Evolutionary conservation across 1,140 invertebrate genomes (phyloP), one percentile per base, ranked within the genome.

Genomic region (Ips typographus): DNA sequence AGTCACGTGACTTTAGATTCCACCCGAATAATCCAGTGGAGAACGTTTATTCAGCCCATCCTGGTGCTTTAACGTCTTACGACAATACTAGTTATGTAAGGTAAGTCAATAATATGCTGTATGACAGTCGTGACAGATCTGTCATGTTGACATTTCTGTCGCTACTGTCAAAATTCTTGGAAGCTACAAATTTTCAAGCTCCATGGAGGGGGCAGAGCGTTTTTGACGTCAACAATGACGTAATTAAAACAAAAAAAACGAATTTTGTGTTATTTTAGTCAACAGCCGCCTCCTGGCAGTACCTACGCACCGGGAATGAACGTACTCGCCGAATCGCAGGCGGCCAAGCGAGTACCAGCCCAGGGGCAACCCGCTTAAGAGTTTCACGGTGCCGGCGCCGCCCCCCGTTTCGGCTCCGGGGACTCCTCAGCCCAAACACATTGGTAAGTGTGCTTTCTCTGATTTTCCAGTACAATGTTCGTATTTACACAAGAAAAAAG

Each of bases 371-470:
- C 91, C 93, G 2, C 81, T 95, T 42, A 91, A 93, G 79, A 94
- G 92, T 78, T 94, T 95, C 78, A 91, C 91, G 72, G 90, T 94
- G 4, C 92, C 92, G 40, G 90, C 90, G 4, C 91, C 91, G 58
- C 91, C 89, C 1, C 88, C 89, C 1, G 88, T 89, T 65, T 88
- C 88, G 59, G 87, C 90, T 1, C 90, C 90, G 49, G 88, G 89
- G n/a, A 88, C 88, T 2, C 88, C 88, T 2, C 87, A 89, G 74
- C 86, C 88, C 60, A 91, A 90, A 77, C 89, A 91, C 73, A 86
- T 86, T 75, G 85, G 88, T 90, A 77, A 82, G 80, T 78, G 40
- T 71, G 8, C 42, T n/a, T 55, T 55, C 36, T 55, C 5, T 55
- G 36, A 37, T 47, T 8, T 8, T 55, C 5, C 36, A 55, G 52